A percentile compares a stretch with the other conserved stretches of the same genome.
Conservation (phyloP, 2,797 vertebrate genomes). For the Phoebastria nigripes region DNA sequence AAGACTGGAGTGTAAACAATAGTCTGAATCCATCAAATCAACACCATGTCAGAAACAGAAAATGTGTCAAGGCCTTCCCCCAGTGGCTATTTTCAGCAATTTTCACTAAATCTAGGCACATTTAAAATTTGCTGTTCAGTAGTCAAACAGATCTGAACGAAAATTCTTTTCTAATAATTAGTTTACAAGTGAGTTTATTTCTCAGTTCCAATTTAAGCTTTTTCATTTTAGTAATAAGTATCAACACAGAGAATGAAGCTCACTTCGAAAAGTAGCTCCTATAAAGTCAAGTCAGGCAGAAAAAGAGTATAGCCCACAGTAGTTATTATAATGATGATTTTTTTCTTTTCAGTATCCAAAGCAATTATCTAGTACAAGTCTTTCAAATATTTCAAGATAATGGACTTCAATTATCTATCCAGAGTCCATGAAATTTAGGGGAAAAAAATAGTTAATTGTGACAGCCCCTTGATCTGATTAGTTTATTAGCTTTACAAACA, state of each 20-base stretch:
- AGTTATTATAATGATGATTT: neutral
- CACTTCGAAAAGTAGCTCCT: neutral
- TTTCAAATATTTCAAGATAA: neutral
- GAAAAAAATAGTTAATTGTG: neutral
- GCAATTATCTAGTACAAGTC: neutral
- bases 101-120: neutral
- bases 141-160: neutral
- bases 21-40: neutral
- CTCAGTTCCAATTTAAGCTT: neutral
- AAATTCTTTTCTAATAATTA: neutral
- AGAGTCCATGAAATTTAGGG: neutral
- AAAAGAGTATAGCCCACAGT: neutral
- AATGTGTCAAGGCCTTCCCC: neutral
- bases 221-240: neutral
- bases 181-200: neutral
- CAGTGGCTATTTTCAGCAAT: neutral
- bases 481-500: neutral
- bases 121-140: neutral
- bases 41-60: neutral
- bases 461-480: neutral
- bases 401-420: neutral
- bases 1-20: neutral
- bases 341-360: neutral
- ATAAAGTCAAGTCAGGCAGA: neutral
- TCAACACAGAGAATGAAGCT: neutral